A percentile compares a stretch with the other conserved stretches of the same genome.
phyloP scores from a whole-genome alignment of 1,140 invertebrate genomes.

The Hetaerina americana region DNA sequence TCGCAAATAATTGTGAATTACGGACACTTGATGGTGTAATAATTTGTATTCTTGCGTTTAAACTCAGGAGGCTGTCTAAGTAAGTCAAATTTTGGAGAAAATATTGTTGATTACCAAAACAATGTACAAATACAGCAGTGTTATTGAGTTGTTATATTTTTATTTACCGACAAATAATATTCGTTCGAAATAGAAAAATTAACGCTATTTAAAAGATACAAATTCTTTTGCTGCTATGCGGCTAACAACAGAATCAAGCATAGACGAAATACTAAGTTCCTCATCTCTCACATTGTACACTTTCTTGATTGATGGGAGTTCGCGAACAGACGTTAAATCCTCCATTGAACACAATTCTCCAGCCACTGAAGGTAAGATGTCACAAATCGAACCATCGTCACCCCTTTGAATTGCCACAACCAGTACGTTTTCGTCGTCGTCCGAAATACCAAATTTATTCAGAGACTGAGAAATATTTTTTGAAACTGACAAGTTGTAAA shows the following conservation, averaged over 20 bases:
- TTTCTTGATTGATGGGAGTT: slow-evolving; percentile 35
- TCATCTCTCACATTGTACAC: slow-evolving; percentile 41
- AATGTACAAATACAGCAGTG: background rate
- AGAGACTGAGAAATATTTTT: slow-evolving; percentile 54
- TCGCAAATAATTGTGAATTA: background rate
- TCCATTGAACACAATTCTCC: slow-evolving; percentile 34
- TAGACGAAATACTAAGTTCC: slow-evolving; percentile 27
- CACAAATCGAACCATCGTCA: slow-evolving; percentile 25
- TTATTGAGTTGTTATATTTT: background rate
- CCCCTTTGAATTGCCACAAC: slow-evolving; percentile 35
- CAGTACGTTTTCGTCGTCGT: slow-evolving; percentile 38
- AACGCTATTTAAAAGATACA: background rate
- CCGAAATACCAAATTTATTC: slow-evolving; percentile 45
- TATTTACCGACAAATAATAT: background rate
- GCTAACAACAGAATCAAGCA: slow-evolving; percentile 42
- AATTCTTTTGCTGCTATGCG: slow-evolving; percentile 44
- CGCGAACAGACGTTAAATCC: slow-evolving; percentile 29
- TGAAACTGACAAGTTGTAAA: slow-evolving; percentile 51
- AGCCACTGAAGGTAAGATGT: slow-evolving; percentile 30
- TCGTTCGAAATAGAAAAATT: background rate
- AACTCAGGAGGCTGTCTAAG: background rate
- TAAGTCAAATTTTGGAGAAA: background rate
- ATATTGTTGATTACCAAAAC: background rate
- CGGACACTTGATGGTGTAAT: background rate
- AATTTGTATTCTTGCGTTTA: background rate